Conservation (phyloP, 2,888 invertebrate species). For the Trissolcus brochymenae region DNA sequence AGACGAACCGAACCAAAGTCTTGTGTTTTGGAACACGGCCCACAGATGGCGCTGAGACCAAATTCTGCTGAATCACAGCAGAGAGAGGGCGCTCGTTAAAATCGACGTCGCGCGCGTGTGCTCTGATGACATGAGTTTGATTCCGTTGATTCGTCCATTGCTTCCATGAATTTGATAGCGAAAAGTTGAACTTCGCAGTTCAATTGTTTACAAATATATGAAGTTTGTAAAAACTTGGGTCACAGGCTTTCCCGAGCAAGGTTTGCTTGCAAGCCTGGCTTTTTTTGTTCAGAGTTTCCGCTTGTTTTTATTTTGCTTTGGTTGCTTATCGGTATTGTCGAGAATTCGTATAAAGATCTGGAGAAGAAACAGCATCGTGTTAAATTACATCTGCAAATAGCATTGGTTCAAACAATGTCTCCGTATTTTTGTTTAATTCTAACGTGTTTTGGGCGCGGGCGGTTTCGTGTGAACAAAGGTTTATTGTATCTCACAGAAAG, state of each 20-base stretch:
- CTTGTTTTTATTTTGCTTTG: constrained; percentile 16
- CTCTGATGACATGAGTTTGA: constrained; percentile 16
- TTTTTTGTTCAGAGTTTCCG: constrained; percentile 9
- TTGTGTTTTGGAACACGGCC: constrained; percentile 17
- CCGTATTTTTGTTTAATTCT: background rate
- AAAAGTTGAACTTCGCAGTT: constrained; percentile 15
- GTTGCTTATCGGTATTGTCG: constrained; percentile 47
- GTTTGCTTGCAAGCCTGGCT: constrained; percentile 9
- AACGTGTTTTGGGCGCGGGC: background rate
- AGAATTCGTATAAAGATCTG: constrained; percentile 42
- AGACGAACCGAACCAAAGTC: constrained; percentile 25
- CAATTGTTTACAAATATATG: constrained; percentile 42
- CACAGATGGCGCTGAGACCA: constrained; percentile 6
- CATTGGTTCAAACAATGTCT: background rate
- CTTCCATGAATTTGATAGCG: constrained; percentile 20
- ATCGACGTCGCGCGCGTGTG: constrained; percentile 6
- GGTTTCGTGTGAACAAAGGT: constrained; percentile 19
- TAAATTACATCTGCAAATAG: constrained; percentile 14
- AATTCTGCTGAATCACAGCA: background rate
- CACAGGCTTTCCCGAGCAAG: background rate
- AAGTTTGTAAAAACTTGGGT: constrained; percentile 45
- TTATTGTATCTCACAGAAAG: constrained; percentile 87
- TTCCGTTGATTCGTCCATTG: constrained; percentile 23
- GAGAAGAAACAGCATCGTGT: constrained; percentile 5
- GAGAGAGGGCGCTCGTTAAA: constrained; percentile 4